These are phyloP conservation scores for Drosophila ercepeae DNA, from an alignment of 1,140 invertebrate genomes.

Conservation along the genomic window DNA sequence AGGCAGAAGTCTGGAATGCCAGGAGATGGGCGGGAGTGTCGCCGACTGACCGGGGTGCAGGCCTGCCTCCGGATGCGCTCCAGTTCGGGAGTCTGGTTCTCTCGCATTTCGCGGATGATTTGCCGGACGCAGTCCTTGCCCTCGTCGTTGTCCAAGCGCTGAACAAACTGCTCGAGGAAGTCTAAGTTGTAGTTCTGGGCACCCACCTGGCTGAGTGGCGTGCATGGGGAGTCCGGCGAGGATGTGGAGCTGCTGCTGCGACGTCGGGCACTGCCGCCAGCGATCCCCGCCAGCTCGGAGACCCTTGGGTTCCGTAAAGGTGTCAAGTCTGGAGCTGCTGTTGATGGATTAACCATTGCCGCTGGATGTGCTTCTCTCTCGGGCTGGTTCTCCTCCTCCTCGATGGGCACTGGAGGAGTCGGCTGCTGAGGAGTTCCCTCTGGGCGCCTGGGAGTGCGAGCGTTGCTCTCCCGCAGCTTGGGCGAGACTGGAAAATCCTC, in stretches of 20 bases:
- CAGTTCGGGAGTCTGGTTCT: constrained; percentile 77
- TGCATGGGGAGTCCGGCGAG: constrained; percentile 60
- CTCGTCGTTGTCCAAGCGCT: constrained; percentile 60
- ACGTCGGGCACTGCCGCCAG: constrained; percentile 4
- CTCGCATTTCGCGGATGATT: constrained; percentile 74
- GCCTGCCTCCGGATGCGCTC: constrained; percentile 74
- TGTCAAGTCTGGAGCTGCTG: constrained; percentile 49
- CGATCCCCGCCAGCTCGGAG: constrained; percentile 59
- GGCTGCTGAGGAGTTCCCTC: neutral
- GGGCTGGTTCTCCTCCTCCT: constrained; percentile 38
- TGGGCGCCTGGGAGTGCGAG: constrained; percentile 4
- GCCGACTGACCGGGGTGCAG: constrained; percentile 65
- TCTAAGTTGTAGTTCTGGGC: constrained; percentile 62
- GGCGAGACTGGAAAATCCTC: constrained; percentile 70
- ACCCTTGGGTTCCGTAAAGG: constrained; percentile 72
- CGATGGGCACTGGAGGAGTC: neutral
- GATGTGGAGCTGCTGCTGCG: constrained; percentile 17
- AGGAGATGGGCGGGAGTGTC: constrained; percentile 31
- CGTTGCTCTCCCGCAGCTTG: constrained; percentile 41
- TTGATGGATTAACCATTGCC: neutral
- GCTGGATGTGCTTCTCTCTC: neutral
- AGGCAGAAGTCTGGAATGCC: constrained; percentile 78
- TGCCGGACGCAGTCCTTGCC: constrained; percentile 69
- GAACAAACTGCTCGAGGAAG: constrained; percentile 66
- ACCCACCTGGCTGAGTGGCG: constrained; percentile 48